These are phyloP conservation scores for Lordiphosa collinella DNA, from an alignment of 1,140 invertebrate species.

Conservation along the genomic window DNA sequence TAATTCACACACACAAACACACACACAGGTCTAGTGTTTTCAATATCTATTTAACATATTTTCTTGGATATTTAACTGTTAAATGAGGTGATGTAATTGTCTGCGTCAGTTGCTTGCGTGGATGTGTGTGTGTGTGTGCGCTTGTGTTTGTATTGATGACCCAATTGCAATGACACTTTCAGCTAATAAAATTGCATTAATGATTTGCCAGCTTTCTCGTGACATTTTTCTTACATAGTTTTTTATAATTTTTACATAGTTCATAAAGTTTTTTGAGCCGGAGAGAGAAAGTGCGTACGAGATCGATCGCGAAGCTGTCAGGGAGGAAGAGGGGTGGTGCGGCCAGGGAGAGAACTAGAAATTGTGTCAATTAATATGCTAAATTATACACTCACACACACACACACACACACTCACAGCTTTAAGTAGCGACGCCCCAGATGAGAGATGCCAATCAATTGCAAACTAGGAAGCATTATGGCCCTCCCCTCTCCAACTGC, in stretches of 20 bases:
- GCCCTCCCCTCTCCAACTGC: slow-evolving; percentile 34
- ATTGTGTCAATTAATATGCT: slow-evolving; percentile 77
- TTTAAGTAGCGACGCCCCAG: slow-evolving; percentile 45
- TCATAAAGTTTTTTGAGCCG: slow-evolving; percentile 61
- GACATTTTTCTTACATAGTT: slow-evolving; percentile 45
- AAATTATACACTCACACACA: slow-evolving; percentile 62
- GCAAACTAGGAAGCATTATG: slow-evolving; percentile 76
- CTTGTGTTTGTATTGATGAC: slow-evolving; percentile 36
- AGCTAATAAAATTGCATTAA: slow-evolving; percentile 66
- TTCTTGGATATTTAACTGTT: slow-evolving; percentile 46
- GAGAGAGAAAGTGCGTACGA: slow-evolving; percentile 64
- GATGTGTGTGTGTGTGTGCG: not conserved
- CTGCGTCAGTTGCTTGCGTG: not conserved
- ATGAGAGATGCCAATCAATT: slow-evolving; percentile 72
- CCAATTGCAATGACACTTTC: slow-evolving; percentile 65
- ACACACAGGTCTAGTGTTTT: slow-evolving; percentile 25
- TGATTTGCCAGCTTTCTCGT: slow-evolving; percentile 67
- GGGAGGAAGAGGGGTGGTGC: not conserved
- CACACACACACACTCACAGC: slow-evolving; percentile 1
- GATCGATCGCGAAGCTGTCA: slow-evolving; percentile 10
- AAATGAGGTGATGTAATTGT: slow-evolving; percentile 47
- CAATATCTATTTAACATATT: slow-evolving; percentile 6
- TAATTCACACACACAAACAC: slow-evolving; percentile 54
- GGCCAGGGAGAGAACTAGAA: slow-evolving; percentile 40
- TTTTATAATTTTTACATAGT: slow-evolving; percentile 69